Evolutionary conservation across 2,113 vertebrate genomes (phyloP).

Genomic region (Erythrocebus patas): DNA sequence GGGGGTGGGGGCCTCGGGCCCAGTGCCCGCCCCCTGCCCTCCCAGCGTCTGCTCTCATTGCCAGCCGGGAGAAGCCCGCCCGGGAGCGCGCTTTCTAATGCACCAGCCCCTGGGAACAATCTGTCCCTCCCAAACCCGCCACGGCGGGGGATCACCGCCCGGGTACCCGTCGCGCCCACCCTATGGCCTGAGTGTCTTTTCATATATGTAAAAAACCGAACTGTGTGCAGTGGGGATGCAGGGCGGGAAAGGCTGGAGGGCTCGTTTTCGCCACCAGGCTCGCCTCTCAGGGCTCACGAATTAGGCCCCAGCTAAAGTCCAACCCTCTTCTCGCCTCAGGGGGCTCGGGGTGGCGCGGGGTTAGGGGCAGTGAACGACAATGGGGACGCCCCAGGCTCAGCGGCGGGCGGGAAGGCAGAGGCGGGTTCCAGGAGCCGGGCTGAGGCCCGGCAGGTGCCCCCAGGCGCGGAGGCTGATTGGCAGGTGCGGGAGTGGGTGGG

Average conservation of each 20-base stretch:
- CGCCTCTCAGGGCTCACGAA: background rate
- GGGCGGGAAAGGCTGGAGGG: slow-evolving; percentile 41
- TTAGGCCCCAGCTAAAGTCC: slow-evolving; percentile 59
- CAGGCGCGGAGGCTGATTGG: slow-evolving; percentile 67
- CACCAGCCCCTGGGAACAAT: background rate
- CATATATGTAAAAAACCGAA: background rate
- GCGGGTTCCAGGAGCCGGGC: background rate
- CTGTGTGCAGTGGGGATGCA: background rate
- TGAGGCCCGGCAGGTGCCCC: slow-evolving; percentile 66
- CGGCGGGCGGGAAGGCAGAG: background rate
- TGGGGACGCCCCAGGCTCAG: background rate
- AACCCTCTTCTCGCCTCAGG: background rate
- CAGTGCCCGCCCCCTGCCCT: background rate
- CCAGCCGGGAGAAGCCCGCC: background rate
- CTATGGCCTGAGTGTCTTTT: slow-evolving; percentile 22
- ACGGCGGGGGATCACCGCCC: background rate
- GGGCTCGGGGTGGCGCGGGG: background rate
- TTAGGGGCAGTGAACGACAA: background rate
- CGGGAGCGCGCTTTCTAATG: slow-evolving; percentile 10
- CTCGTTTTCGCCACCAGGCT: background rate
- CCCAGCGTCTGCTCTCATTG: slow-evolving; percentile 22
- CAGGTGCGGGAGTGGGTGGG: slow-evolving; percentile 72
- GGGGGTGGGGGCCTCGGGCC: background rate
- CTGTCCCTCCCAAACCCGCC: background rate
- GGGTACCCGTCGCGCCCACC: background rate